Evolutionary conservation across 2,888 invertebrate species (phyloP).

Genomic region (Luperina nickerlii): DNA sequence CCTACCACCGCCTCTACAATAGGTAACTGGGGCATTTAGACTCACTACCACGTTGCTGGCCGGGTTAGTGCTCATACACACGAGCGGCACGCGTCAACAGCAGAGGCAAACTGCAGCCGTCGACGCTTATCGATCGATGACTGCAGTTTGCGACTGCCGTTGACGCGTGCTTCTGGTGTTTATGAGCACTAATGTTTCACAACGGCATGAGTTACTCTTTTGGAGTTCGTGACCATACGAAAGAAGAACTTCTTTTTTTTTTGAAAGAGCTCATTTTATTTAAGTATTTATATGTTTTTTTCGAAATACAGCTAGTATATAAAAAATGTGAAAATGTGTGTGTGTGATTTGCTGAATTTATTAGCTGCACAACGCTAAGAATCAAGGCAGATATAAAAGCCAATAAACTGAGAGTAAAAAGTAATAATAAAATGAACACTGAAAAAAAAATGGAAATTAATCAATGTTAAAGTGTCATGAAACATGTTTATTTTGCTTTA

Average conservation of each 20-base stretch:
- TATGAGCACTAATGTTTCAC: no score
- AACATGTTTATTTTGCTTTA: background rate
- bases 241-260: background rate
- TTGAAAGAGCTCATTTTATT: background rate
- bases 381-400: background rate
- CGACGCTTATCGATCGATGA: no score
- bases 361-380: background rate
- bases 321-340: constrained; percentile 8
- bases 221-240: background rate
- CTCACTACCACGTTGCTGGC: background rate
- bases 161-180: no score
- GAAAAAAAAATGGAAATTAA: background rate
- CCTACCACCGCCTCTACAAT: background rate
- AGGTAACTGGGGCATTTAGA: background rate
- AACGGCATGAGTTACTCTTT: background rate
- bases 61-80: no score
- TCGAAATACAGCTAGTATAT: background rate
- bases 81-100: no score
- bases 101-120: no score
- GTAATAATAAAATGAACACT: background rate
- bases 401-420: background rate
- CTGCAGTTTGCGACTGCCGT: no score
- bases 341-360: constrained; percentile 18
- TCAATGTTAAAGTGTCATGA: background rate
- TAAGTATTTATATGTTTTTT: background rate